A percentile compares a stretch with the other conserved stretches of the same genome.
phyloP scores from a whole-genome alignment of 2,888 invertebrate genomes.

The Lottia gigantea region DNA sequence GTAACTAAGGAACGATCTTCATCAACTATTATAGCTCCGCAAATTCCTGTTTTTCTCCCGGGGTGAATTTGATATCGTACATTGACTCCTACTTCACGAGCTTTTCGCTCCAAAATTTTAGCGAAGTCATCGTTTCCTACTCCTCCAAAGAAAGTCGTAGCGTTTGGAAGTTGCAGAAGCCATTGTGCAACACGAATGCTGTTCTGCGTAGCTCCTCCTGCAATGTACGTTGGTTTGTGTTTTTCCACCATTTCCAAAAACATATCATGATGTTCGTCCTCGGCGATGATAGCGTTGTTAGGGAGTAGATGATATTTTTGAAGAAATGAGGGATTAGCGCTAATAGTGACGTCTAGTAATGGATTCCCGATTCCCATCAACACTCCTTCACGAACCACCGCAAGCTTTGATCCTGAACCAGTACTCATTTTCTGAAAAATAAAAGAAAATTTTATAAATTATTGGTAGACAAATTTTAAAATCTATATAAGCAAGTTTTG shows the following conservation, averaged over 20 bases:
- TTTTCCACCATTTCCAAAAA: conserved; percentile 72
- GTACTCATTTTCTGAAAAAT: conserved; percentile 36
- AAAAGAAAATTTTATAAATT: not conserved
- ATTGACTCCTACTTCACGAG: conserved; percentile 83
- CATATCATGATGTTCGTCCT: conserved; percentile 85
- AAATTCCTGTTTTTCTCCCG: conserved; percentile 84
- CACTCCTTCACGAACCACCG: conserved; percentile 73
- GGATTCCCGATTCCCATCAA: conserved; percentile 96
- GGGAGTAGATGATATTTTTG: conserved; percentile 85
- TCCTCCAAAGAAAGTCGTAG: conserved; percentile 91
- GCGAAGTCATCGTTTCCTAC: conserved; percentile 92
- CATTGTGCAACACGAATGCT: conserved; percentile 91
- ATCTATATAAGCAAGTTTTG: too few relatives aligned
- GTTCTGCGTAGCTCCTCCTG: conserved; percentile 98
- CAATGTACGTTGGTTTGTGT: conserved; percentile 78
- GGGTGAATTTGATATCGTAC: conserved; percentile 84
- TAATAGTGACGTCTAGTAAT: conserved; percentile 90
- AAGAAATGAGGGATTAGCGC: conserved; percentile 81
- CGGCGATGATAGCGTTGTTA: conserved; percentile 94
- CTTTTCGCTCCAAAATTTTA: conserved; percentile 82
- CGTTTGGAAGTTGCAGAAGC: conserved; percentile 83
- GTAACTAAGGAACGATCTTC: conserved; percentile 91
- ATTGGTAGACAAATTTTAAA: too few relatives aligned
- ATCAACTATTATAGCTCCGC: conserved; percentile 90
- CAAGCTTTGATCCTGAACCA: conserved; percentile 15